Evolutionary conservation across 1,140 invertebrate genomes (phyloP), one percentile per base, ranked within the genome.

Genomic region (Nomia melanderi): DNA sequence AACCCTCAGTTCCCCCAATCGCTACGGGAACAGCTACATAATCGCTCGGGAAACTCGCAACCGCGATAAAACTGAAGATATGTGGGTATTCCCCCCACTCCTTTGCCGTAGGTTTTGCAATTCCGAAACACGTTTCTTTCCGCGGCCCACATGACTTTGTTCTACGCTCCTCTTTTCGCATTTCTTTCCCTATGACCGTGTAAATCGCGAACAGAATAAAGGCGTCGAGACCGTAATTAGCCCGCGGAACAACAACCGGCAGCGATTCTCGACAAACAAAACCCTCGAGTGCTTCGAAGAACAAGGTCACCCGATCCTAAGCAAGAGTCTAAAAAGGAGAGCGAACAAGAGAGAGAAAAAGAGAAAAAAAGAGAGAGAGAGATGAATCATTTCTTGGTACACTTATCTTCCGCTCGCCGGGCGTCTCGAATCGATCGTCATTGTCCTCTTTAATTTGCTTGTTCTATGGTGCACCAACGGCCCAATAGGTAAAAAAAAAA

Each of bases 301-400:
- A 78, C 39, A 72, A 78, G 69, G 69, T 72, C 76, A 73, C 69
- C 62, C 60, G 70, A 78, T 64, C 50, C 50, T 56, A 73, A 59
- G n/a, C 63, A 72, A 77, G 59, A 25, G 33, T 54, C 25, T 47
- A 33, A 56, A 67, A 56, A 41, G 20, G n/a, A 50, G 20, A 67
- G 54, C 36, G 8, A 11, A 25, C 12, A 14, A 39, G 39, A 39
- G 39, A 39, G 9, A 41, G 39, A 11, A 14, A 41, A 1, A 41
- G 39, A 41, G 39, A 41, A 33, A 56, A 66, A 41, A 39, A 3
- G 14, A 20, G 17, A 75, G 39, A 36, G 14, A 6, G 23, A 31
- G 29, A 57, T 36, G 64, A 57, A 56, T 69, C 63, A 47, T 5
- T n/a, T 74, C 23, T n/a, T 17, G 29, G 17, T 67, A 67, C 53